Percentiles rank a stretch among this genome's conserved stretches.
These are phyloP conservation scores for Carpatolechia fugitivella DNA, from an alignment of 2,888 invertebrate species.

Conservation along the genomic window DNA sequence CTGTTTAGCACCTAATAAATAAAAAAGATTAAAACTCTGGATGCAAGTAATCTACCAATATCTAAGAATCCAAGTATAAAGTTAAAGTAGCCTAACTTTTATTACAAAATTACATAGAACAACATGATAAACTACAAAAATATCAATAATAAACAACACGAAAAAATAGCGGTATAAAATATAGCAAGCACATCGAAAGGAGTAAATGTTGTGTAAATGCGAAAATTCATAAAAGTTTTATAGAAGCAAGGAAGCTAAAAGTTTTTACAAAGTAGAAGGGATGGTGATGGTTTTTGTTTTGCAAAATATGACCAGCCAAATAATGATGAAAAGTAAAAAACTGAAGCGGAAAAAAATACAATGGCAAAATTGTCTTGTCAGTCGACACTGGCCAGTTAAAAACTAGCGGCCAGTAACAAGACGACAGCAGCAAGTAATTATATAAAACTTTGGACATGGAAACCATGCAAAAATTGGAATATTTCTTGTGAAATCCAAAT, in stretches of 20 bases:
- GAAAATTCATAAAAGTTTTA: background rate
- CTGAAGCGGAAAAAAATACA: constrained; percentile 29
- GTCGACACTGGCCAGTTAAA: constrained; percentile 44
- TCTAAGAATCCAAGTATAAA: no score
- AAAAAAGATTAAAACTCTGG: no score
- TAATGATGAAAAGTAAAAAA: constrained; percentile 24
- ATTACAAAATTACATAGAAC: no score
- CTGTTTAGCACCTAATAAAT: no score
- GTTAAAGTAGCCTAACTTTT: no score
- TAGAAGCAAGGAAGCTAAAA: background rate
- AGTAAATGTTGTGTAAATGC: background rate
- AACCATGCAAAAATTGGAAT: constrained; percentile 24
- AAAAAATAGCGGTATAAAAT: no score
- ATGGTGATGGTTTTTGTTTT: constrained; percentile 11
- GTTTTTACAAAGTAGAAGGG: constrained; percentile 20
- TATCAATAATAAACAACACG: no score
- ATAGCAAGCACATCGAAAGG: background rate
- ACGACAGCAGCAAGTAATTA: constrained; percentile 17
- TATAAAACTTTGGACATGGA: constrained; percentile 21
- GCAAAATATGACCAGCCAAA: constrained; percentile 44
- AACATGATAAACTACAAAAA: no score
- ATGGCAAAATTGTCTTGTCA: constrained; percentile 20
- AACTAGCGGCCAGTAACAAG: constrained; percentile 42
- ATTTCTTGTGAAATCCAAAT: constrained; percentile 26
- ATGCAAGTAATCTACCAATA: no score